phyloP scores from a whole-genome alignment of 2,113 vertebrate species.

The Brachyistius frenatus region DNA sequence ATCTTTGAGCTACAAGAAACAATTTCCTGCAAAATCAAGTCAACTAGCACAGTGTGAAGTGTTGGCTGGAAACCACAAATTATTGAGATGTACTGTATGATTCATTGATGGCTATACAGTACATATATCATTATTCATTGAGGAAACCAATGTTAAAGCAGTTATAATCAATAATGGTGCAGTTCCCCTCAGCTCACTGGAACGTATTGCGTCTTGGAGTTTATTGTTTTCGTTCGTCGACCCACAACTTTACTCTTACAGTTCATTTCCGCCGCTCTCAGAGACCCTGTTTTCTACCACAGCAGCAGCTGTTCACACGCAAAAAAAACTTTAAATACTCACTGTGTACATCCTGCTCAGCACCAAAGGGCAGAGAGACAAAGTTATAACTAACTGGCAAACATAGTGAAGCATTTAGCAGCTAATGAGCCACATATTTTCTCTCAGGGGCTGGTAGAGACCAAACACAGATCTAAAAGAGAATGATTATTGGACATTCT shows the following conservation, averaged over 20 bases:
- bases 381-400: background rate
- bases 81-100: no score
- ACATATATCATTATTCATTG: background rate
- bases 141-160: background rate
- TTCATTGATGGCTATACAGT: no score
- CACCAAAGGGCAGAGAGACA: background rate
- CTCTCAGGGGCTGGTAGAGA: background rate
- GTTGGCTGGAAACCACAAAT: background rate
- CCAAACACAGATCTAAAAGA: background rate
- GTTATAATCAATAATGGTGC: background rate
- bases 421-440: background rate
- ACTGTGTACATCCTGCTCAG: background rate
- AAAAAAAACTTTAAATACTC: background rate
- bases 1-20: background rate
- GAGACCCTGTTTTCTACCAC: background rate
- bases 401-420: background rate
- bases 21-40: background rate
- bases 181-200: background rate
- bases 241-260: background rate
- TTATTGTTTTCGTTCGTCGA: background rate
- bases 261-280: background rate
- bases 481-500: background rate
- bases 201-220: background rate
- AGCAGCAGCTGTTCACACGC: background rate
- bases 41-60: background rate